Evolutionary conservation across 2,113 vertebrate genomes (phyloP), one percentile per base, ranked within the genome.

Genomic region (Saiga tatarica): DNA sequence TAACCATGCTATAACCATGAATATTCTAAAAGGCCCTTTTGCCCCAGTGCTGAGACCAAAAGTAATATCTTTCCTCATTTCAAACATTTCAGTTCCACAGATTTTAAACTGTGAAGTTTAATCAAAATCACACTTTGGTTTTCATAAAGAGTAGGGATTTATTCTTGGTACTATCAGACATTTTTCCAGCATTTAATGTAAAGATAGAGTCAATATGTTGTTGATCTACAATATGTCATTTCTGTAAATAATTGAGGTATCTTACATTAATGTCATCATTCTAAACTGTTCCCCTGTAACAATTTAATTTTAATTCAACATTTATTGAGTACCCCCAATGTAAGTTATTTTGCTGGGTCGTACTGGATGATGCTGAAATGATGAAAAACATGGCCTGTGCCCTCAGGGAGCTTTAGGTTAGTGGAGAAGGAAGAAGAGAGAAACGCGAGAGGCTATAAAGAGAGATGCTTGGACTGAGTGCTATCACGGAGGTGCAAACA

Each of bases 251-350:
- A 55, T 45, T 93, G 57, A 84, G 36, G 21, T 93, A 84, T 81
- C 47, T 81, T 50, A 30, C 81, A 42, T 92, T 94, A 86, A 84
- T 87, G 64, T 42, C n/a, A 50, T 60, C 33, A 87, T 45, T 94
- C 59, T 45, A 79, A 74, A 78, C 76, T 81, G 47, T 93, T 89
- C 89, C 36, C 15, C 36, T 36, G n/a, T 87, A 95, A 86, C 86
- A 87, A 89, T 64, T 96, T 90, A 53, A 81, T 88, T 98, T 98
- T 84, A 67, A 88, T 93, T 90, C 28, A 81, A 21, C 50, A 60
- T 57, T 57, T 79, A 57, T 79, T 28, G 71, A 90, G 76, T 67
- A 88, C 47, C 62, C 91, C 33, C 26, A 76, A 19, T 25, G 36
- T 67, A 92, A 97, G 53, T 55, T 26, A 84, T 30, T 71, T 47